Evolutionary conservation across 2,888 invertebrate genomes (phyloP), one percentile per base, ranked within the genome.

Genomic region (Frankliniella intonsa): DNA sequence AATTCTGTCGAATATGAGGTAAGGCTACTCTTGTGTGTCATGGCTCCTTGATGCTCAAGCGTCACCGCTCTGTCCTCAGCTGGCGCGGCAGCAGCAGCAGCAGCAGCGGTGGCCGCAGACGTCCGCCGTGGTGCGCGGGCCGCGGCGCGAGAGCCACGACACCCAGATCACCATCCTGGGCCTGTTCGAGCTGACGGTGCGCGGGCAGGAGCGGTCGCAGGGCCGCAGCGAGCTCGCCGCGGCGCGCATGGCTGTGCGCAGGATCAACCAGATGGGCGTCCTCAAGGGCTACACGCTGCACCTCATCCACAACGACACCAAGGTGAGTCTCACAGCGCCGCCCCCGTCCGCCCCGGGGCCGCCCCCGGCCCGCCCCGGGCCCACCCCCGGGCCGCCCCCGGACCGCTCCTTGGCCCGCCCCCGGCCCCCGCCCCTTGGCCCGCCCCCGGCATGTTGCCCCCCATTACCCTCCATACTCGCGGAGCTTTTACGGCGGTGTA

Each of bases 301-400:
- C 84, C 90, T 96, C 84, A 90, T 95, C 86, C 92, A 93, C 85
- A 96, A 96, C 87, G 95, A 97, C 86, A 96, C 96, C 0, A 92
- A 94, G 94, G 96, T 96, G 90, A 89, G 90, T 84, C 19, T 7
- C 62, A 0, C 69, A 22, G 2, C 22, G 62, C 62, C 62, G 14
- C 55, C 51, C 10, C 51, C 51, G 51, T 51, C 51, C 51, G 51
- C 14, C 51, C 51, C 51, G 10, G 51, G 55, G 55, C 55, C 55
- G 55, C 55, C 55, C 12, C 55, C 55, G 55, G 14, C 55, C 51
- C 51, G 51, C 10, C 12, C 51, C 51, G 51, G 51, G 9, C 51
- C 51, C n/a, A n/a, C n/a, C n/a, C n/a, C n/a, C n/a, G n/a, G n/a
- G n/a, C n/a, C n/a, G n/a, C n/a, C n/a, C n/a, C n/a, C n/a, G n/a